A percentile compares a stretch with the other conserved stretches of the same genome.
Conservation (phyloP, 2,797 vertebrate genomes). For the Varecia variegata region DNA sequence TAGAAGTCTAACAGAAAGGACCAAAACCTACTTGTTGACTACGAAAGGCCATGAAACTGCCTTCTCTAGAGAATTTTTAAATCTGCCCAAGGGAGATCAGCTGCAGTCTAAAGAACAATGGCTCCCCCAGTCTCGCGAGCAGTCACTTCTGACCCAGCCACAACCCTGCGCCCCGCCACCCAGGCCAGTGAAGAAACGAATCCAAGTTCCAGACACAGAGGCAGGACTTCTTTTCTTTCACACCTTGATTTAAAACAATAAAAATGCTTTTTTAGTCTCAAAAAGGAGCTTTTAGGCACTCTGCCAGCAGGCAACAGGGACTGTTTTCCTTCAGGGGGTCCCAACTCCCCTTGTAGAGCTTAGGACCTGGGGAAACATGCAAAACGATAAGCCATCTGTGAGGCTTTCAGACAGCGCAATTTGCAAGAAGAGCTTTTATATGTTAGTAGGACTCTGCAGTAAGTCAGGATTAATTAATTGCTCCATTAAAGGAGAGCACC, state of each 20-base stretch:
- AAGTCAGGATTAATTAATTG: slow-evolving; percentile 63
- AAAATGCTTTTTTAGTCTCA: neutral
- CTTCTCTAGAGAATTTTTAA: neutral
- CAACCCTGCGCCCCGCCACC: rapidly evolving
- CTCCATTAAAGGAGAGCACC: slow-evolving; percentile 64
- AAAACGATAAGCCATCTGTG: slow-evolving; percentile 54
- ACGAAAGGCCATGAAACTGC: neutral
- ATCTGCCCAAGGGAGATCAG: neutral
- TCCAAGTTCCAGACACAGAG: neutral
- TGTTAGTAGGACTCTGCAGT: neutral
- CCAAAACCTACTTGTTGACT: neutral
- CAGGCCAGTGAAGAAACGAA: neutral
- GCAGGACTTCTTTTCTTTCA: neutral
- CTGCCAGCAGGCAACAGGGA: slow-evolving; percentile 7
- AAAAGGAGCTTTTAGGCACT: slow-evolving; percentile 27
- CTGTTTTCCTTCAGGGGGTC: neutral
- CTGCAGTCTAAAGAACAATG: neutral
- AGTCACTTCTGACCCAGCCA: neutral
- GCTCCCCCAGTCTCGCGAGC: neutral
- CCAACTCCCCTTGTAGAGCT: neutral
- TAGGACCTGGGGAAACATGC: slow-evolving; percentile 22
- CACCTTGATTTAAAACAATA: slow-evolving; percentile 44
- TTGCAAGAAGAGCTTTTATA: slow-evolving; percentile 36
- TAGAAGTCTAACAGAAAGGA: neutral
- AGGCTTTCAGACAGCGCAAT: slow-evolving; percentile 47